Evolutionary conservation across 2,797 vertebrate species (phyloP).

Genomic region (Arnoldichthys spilopterus): DNA sequence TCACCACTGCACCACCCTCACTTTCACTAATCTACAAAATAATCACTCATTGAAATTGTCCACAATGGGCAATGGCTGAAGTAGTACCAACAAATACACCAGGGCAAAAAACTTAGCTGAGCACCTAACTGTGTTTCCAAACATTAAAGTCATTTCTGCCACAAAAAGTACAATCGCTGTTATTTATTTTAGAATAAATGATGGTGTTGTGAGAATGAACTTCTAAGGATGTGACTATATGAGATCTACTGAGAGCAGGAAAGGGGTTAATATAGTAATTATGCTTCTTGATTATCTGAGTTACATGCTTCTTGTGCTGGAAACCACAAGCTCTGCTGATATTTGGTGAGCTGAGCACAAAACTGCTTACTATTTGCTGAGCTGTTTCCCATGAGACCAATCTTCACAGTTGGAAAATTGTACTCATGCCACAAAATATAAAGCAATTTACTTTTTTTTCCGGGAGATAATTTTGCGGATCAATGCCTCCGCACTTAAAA

Average conservation of each 20-base stretch:
- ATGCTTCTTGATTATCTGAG: background rate
- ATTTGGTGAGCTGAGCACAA: conserved; percentile 15
- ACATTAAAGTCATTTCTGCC: background rate
- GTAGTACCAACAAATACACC: no score
- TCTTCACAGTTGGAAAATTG: conserved; percentile 22
- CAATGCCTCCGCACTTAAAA: conserved; percentile 2
- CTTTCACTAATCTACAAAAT: no score
- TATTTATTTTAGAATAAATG: background rate
- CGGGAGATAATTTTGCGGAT: conserved; percentile 18
- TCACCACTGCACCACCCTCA: no score
- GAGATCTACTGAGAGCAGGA: background rate
- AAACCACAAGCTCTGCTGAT: background rate
- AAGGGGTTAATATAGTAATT: conserved; percentile 11
- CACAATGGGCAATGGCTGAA: no score
- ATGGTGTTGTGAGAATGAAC: background rate
- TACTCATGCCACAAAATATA: conserved; percentile 21
- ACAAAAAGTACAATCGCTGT: background rate
- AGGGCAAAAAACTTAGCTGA: background rate
- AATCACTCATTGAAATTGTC: no score
- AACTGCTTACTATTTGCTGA: conserved; percentile 20
- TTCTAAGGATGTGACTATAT: background rate
- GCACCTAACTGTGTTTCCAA: no score
- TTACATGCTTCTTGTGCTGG: background rate
- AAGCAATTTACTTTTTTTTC: conserved; percentile 2
- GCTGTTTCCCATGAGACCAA: conserved; percentile 19